These are phyloP conservation scores for Hyaena hyaena DNA, from an alignment of 2,113 vertebrate species.

Conservation along the genomic window DNA sequence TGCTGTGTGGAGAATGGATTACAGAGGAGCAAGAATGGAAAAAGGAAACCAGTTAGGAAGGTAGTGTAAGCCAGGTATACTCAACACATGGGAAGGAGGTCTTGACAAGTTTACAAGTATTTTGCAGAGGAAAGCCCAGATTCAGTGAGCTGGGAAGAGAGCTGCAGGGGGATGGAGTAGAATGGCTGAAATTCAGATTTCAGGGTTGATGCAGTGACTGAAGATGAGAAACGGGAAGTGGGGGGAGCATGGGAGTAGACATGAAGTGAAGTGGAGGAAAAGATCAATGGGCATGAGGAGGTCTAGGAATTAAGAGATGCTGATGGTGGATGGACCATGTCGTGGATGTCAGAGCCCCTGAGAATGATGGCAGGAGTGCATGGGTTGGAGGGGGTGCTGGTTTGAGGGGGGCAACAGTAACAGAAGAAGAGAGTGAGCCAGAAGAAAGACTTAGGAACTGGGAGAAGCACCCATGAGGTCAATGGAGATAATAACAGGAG, in stretches of 20 bases:
- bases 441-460: neutral
- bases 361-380: neutral
- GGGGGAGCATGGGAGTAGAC: neutral
- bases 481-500: neutral
- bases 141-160: neutral
- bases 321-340: neutral
- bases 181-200: neutral
- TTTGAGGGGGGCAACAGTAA: no score
- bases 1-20: neutral
- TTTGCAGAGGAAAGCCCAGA: neutral
- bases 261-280: neutral
- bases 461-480: neutral
- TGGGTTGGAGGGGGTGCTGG: rapidly evolving
- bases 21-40: constrained; percentile 18
- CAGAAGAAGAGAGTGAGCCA: constrained; percentile 11
- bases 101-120: neutral
- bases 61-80: neutral
- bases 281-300: neutral
- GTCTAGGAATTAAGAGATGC: neutral
- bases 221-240: neutral
- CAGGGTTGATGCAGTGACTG: neutral
- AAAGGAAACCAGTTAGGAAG: constrained; percentile 11
- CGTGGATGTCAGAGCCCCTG: neutral
- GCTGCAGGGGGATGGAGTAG: neutral
- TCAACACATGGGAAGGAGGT: neutral